Base-by-base conservation (phyloP, 2,113 vertebrate genomes). In the Oreochromis niloticus region DNA sequence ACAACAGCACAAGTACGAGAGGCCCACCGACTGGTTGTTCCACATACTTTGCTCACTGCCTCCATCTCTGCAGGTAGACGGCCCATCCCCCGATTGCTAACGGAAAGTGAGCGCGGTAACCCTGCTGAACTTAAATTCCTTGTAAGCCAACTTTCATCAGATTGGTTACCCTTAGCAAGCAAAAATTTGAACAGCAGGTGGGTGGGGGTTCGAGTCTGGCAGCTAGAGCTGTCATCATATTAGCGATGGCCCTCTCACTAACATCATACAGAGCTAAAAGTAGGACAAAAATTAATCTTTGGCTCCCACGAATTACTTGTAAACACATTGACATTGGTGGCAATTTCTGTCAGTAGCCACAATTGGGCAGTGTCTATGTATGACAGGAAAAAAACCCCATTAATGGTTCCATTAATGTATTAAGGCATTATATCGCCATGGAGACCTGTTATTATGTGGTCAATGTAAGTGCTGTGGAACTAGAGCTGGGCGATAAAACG, bases 341-440 rank as follows among this genome's bases (percentile, higher is more conserved):
- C 6, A 0, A 0, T 8, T 22, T 41, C 34, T 68, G 0, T 68
- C n/a, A 0, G 61, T 34, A 39, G 0, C 61, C 11, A 39, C 19
- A 7, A 68, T 19, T 66, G 61, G 34, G 34, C 34, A 1, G 61
- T 39, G 11, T 41, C 34, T 0, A 41, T 41, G 34, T 22, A 0
- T 66, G 61, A 66, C 1, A 4, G 0, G 19, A 0, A 3, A 34
- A 59, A 46, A 41, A 22, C 14, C 19, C 13, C 12, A 36, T 4
- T 12, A 66, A 66, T 66, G 34, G 2, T 7, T 0, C 0, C 19
- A 13, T 41, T 39, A 68, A 68, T 39, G 19, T 39, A n/a, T 22
- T 7, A 66, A 66, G 11, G 2, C 12, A 10, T 22, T 0, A 22
- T 22, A 41, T 36, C 11, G 1, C 34, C 34, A 22, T 41, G 34